Base-by-base conservation (phyloP, 2,113 vertebrate genomes). In the Delphinus delphis region DNA sequence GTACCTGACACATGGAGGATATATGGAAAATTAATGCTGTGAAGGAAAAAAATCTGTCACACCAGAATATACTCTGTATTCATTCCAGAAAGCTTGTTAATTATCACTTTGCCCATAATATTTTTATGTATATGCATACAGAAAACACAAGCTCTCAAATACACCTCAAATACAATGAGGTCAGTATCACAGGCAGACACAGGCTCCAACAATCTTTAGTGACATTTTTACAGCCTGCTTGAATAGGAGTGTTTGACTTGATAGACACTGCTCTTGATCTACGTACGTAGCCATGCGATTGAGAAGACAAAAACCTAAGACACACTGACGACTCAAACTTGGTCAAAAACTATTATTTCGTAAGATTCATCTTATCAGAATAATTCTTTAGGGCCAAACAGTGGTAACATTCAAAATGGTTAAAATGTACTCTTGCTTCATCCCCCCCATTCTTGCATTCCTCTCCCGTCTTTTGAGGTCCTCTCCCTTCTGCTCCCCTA, bases 241-340 rank as follows among this genome's bases (percentile, higher is more conserved):
- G 23, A 71, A 55, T 1, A 77, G 1, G 5, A 81, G 2, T 1
- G 1, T 31, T 81, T 73, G 71, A 33, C 13, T 25, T 50, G 41
- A 77, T 17, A 47, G 12, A 70, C 2, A 31, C 8, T 55, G 38
- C 1, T 33, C 41, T 89, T 71, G 58, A 65, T 65, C 28, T 65
- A 2, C 0, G 10, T 65, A 2, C 0, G 10, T 23, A 85, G 47
- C 15, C 58, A 41, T 1, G 1, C 47, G 17, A 80, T 0, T 9
- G 9, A 81, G 33, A 74, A 44, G 31, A 55, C 23, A 8, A 20
- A 44, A 73, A 71, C 6, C 6, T 31, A 80, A 79, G 36, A 71
- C 41, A 47, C 18, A 26, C 3, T 17, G n/a, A 90, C 12, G 41
- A 86, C 17, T 68, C 81, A 68, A 73, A 76, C 0, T 83, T 41